These are phyloP conservation scores for Lepidochrysops patricia DNA, from an alignment of 2,888 invertebrate species.

Conservation along the genomic window DNA sequence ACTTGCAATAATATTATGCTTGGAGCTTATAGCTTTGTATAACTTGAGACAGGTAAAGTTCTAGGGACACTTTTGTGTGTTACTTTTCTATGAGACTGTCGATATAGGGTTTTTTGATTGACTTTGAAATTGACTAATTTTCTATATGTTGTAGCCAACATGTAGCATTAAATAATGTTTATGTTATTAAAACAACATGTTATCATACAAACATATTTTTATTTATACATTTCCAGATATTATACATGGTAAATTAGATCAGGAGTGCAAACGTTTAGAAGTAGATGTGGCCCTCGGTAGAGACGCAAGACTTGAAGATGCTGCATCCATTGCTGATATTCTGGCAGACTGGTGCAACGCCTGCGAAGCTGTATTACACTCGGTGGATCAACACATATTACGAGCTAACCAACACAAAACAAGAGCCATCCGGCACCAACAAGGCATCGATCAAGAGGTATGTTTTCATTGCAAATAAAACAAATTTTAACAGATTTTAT, in stretches of 20 bases:
- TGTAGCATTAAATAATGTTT: background rate
- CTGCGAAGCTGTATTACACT: slow-evolving; percentile 90
- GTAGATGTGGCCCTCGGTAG: slow-evolving; percentile 95
- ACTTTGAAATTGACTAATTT: too few relatives aligned
- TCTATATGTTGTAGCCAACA: too few relatives aligned
- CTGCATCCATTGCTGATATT: slow-evolving; percentile 86
- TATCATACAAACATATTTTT: background rate
- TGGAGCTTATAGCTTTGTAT: too few relatives aligned
- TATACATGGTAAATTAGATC: slow-evolving; percentile 96
- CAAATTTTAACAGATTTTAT: too few relatives aligned
- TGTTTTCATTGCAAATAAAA: slow-evolving; percentile 45
- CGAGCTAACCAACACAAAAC: slow-evolving; percentile 91
- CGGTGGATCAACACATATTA: slow-evolving; percentile 91
- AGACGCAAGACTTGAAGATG: slow-evolving; percentile 90
- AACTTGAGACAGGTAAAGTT: too few relatives aligned
- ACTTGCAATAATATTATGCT: too few relatives aligned
- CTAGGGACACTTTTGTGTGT: too few relatives aligned
- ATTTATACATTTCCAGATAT: slow-evolving; percentile 77
- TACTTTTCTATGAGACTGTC: too few relatives aligned
- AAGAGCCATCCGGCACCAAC: slow-evolving; percentile 83
- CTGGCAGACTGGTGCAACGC: slow-evolving; percentile 90
- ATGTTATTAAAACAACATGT: background rate
- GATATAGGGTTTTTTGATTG: too few relatives aligned
- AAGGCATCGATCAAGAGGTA: slow-evolving; percentile 90
- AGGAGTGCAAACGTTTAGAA: slow-evolving; percentile 93